Base-by-base conservation (phyloP, 2,113 vertebrate genomes). In the Clarias magur region DNA sequence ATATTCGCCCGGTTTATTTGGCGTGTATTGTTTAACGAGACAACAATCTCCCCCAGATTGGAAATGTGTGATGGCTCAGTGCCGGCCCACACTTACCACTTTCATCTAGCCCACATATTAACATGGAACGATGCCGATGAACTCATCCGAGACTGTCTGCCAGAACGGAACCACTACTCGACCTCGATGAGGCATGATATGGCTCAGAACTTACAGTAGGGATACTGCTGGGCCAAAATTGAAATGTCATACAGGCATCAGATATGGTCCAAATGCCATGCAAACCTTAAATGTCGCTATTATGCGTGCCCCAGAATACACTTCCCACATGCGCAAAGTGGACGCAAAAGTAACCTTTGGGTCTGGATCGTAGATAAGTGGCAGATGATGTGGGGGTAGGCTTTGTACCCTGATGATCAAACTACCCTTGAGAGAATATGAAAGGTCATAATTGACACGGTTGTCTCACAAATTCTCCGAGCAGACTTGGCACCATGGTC, bases 291-390 rank as follows among this genome's bases (percentile, higher is more conserved):
- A 80, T 60, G 56, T 34, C 13, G 0, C 56, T 19, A 62, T 81
- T 23, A 62, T 80, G 17, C 30, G 3, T 59, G 7, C n/a, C 9
- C 17, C 4, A 59, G 27, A 59, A 80, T 30, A 80, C 57, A 62
- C 30, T 81, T 38, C 12, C 21, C 11, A 15, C 62, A 62, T 1
- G 10, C 62, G 57, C 79, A 56, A 53, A 79, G 0, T 54, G 21
- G 79, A 81, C 57, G 57, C 79, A 42, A 81, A 48, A 38, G 30
- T 81, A 27, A 85, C 25, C 23, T 68, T 19, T 15, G 30, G 76
- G 19, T 73, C 82, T 80, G 78, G 78, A 68, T 89, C 87, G 48
- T 82, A 85, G 17, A 85, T 42, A 59, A 53, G 30, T 15, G 75
- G 82, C 59, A 81, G 85, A 27, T 59, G 25, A 89, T 65, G 86